Evolutionary conservation across 2,888 invertebrate genomes (phyloP), one percentile per base, ranked within the genome.

Genomic region (Athripsodes cinereus): DNA sequence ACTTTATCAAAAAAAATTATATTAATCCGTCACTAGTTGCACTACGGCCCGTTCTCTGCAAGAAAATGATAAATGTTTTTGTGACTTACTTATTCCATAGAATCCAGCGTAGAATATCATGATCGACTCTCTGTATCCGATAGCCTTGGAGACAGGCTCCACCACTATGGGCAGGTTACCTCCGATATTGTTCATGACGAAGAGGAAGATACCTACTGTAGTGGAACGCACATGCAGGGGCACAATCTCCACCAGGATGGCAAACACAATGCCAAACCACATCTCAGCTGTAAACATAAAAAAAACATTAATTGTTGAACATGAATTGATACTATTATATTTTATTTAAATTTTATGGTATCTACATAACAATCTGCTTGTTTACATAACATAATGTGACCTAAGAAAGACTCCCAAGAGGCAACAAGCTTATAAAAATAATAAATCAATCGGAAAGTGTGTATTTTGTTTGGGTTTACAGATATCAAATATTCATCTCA

Each of bases 221-320:
- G 92, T 91, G 2, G 92, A 92, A 50, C 93, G 81, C 13, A 92
- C 84, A 5, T 86, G 82, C 50, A 90, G 68, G 0, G 92, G 92
- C 1, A 93, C 92, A 62, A 93, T 89, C 75, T 93, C 93, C 1
- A 94, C 92, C 2, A 94, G 80, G 68, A 93, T 89, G 2, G 93
- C 92, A 72, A 93, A 93, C 2, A 93, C 86, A 63, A 94, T 92
- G 52, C 93, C 93, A 72, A 93, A 93, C 93, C 93, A 94, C 92
- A 92, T 93, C 76, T 93, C 93, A 67, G 93, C 92, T 89, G 76
- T 10, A 76, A 76, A 2, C 26, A 51, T 40, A 31, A 31, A 6
- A 31, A 2, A n/a, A 5, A 40, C 16, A 13, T 40, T 54, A 46
- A 26, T 46, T 22, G 40, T 40, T 26, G 10, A 26, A 6, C 3